These are phyloP conservation scores for Paramacrobiotus metropolitanus DNA, from an alignment of 1,140 invertebrate genomes.

Conservation along the genomic window DNA sequence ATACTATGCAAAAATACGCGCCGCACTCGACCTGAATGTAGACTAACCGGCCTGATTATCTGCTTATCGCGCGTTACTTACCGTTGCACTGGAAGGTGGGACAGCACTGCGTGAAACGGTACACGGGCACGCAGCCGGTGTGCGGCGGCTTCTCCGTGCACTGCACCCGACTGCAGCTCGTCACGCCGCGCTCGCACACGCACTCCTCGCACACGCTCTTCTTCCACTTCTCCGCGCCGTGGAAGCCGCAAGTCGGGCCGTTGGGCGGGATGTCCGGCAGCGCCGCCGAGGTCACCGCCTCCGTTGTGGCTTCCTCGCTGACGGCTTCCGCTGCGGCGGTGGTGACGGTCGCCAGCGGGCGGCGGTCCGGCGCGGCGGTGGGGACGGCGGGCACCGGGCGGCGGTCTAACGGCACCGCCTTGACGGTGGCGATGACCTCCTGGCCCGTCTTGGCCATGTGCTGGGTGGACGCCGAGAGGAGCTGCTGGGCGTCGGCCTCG, in stretches of 20 bases:
- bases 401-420: too few relatives aligned
- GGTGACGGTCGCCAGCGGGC: not conserved
- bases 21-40: too few relatives aligned
- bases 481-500: too few relatives aligned
- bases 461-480: too few relatives aligned
- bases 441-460: too few relatives aligned
- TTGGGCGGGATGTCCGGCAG: not conserved
- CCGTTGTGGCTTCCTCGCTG: not conserved
- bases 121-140: not conserved
- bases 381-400: too few relatives aligned
- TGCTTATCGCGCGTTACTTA: too few relatives aligned
- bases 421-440: too few relatives aligned
- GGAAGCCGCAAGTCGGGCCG: not conserved
- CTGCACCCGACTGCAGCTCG: not conserved
- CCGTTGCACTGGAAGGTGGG: conserved; percentile 5
- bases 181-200: not conserved
- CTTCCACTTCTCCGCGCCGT: not conserved
- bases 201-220: not conserved
- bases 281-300: not conserved
- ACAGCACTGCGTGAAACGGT: not conserved
- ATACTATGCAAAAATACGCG: too few relatives aligned
- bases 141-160: not conserved
- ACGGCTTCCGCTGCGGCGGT: not conserved
- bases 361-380: not conserved
- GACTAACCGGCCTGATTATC: too few relatives aligned